Base-by-base conservation (phyloP, 2,113 vertebrate species). In the Thunnus maccoyii region DNA sequence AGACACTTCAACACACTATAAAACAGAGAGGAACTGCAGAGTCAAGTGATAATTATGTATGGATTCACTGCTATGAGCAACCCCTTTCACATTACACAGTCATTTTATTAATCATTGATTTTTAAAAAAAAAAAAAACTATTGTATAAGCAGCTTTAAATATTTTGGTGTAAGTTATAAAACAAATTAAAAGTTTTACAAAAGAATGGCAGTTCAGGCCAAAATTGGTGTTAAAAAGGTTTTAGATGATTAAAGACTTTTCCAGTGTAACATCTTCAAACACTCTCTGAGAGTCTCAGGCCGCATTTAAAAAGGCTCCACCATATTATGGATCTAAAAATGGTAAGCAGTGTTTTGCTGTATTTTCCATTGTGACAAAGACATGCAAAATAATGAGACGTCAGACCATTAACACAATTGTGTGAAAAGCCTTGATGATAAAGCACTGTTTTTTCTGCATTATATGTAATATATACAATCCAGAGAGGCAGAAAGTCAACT, bases 181-280 rank as follows among this genome's bases (percentile, higher is more conserved):
- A 22, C 1, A 20, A 18, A 63, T 55, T 5, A 17, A 60, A 50
- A 13, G 8, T 46, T 51, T 44, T 4, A 30, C 10, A 32, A 32
- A n/a, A 20, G 27, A 55, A 55, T 15, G 1, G 46, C 32, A 30
- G 48, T 20, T 10, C 4, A 10, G 62, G 11, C 20, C 6, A 22
- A 27, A 41, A 41, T 46, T 25, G 0, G 11, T 52, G 7, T 62
- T 18, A 17, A 44, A 44, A 73, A 60, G 8, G n/a, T 15, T 56
- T 62, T 56, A 20, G 73, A 73, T 62, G 62, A 78, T 62, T 68
- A 51, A 74, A 77, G 47, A n/a, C 14, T 17, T 70, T 51, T 44
- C 10, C 51, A 17, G 25, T 17, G 22, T 25, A 48, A 72, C 32
- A 44, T 65, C 15, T 72, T 56, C 4, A 63, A 76, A 70, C 22